Conservation (phyloP, 1,140 invertebrate species). For the silkworm (Bombyx mori) region ASM3026992v2 NC_085119.1:7559001-7559500, state of each 20-base stretch:
- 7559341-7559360: no score
- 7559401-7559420: no score
- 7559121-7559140: constrained; percentile 95
- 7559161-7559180: constrained; percentile 86
- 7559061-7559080: constrained; percentile 77
- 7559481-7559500: no score
- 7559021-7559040: no score
- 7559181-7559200: constrained; percentile 75
- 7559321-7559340: no score
- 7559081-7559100: constrained; percentile 94
- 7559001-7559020: no score
- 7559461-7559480: no score
- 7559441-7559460: no score
- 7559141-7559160: constrained; percentile 85
- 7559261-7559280: constrained; percentile 82
- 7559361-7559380: no score
- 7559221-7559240: constrained; percentile 80
- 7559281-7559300: constrained; percentile 79
- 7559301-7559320: constrained; percentile 72
- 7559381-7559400: no score
- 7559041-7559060: no score
- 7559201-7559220: constrained; percentile 60
- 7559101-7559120: constrained; percentile 93
- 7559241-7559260: constrained; percentile 89
- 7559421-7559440: no score